Evolutionary conservation across 2,888 invertebrate genomes (phyloP).

Genomic region (Synergus japonicus): DNA sequence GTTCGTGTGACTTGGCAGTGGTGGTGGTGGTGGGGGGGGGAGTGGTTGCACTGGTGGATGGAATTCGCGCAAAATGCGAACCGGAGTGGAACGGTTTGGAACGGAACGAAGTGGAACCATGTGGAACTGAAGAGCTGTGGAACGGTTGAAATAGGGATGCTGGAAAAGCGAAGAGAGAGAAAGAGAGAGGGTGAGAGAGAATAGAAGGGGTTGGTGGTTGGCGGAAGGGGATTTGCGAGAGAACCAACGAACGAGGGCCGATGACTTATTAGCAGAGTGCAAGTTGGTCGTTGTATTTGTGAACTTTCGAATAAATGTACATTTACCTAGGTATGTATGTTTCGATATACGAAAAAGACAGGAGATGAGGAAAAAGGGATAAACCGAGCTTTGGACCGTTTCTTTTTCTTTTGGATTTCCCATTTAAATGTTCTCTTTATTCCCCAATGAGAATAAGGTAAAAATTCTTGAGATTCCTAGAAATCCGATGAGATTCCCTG

Average conservation of each 20-base stretch:
- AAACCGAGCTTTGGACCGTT: slow-evolving; percentile 44
- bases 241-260: slow-evolving; percentile 59
- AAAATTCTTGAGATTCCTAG: no score
- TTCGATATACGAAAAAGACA: slow-evolving; percentile 45
- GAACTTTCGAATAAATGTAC: slow-evolving; percentile 62
- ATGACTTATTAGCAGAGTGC: slow-evolving; percentile 65
- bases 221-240: slow-evolving; percentile 1
- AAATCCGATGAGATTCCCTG: no score
- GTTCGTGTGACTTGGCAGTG: slow-evolving; percentile 5
- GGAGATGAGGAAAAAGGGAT: neutral
- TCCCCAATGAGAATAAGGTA: neutral
- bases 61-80: slow-evolving; percentile 49
- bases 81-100: slow-evolving; percentile 40
- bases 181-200: slow-evolving; percentile 49
- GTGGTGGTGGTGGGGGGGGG: neutral
- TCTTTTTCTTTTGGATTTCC: neutral
- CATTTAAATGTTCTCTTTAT: neutral
- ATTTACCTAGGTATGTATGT: slow-evolving; percentile 47
- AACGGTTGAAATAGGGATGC: slow-evolving; percentile 39
- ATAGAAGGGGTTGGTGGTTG: slow-evolving; percentile 45
- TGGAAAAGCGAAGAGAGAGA: slow-evolving; percentile 40
- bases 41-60: slow-evolving; percentile 44
- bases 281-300: slow-evolving; percentile 58
- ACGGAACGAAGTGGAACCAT: slow-evolving; percentile 42
- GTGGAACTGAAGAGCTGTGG: slow-evolving; percentile 43